A percentile compares a stretch with the other conserved stretches of the same genome.
Evolutionary conservation across 2,113 vertebrate genomes (phyloP).

Genomic region (Leptocoma aspasia): DNA sequence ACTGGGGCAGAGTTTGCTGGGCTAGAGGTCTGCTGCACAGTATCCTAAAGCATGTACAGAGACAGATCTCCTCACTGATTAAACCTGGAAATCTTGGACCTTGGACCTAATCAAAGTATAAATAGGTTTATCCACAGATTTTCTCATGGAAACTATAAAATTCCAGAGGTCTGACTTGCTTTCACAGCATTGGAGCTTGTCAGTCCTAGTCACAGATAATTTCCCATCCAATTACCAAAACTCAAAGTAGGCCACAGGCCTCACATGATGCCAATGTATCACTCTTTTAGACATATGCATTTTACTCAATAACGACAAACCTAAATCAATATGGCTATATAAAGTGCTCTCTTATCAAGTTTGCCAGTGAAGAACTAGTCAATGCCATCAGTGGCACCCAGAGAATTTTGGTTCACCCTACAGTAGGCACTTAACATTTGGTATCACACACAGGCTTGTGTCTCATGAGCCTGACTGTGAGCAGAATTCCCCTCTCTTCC

Average conservation of each 20-base stretch:
- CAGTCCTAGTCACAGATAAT: not conserved
- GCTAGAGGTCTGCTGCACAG: not conserved
- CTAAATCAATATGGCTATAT: not conserved
- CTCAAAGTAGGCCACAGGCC: not conserved
- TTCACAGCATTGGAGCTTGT: not conserved
- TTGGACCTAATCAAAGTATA: not conserved
- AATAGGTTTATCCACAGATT: not conserved
- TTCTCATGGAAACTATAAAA: accelerated
- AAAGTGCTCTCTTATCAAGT: not conserved
- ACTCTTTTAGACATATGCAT: accelerated
- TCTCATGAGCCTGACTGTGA: not conserved
- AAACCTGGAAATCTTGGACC: not conserved
- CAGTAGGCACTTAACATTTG: not conserved
- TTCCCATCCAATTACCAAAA: not conserved
- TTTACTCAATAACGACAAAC: not conserved
- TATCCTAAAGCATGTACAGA: not conserved
- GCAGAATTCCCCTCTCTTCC: not conserved
- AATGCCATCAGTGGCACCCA: not conserved
- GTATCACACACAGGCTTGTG: not conserved
- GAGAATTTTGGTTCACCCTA: not conserved
- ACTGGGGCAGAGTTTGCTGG: not conserved
- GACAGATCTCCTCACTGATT: not conserved
- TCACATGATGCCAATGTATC: not conserved
- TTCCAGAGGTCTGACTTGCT: not conserved
- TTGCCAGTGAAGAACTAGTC: not conserved